phyloP scores from a whole-genome alignment of 2,888 invertebrate genomes.

The Cetonia aurata region DNA sequence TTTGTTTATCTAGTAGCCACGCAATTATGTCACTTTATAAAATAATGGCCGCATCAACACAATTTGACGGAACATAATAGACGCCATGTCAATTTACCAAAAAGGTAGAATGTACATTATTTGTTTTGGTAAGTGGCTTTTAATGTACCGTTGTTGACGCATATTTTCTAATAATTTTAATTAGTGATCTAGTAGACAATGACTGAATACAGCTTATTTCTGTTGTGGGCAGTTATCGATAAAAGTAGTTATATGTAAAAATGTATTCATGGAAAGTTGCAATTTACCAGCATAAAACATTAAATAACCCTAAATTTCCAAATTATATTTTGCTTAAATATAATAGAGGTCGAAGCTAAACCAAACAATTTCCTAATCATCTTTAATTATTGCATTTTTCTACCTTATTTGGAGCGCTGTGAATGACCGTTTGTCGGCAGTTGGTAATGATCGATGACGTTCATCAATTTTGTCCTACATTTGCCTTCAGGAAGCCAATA shows the following conservation, averaged over 20 bases:
- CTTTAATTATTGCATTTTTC: neutral
- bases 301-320: no score
- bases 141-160: neutral
- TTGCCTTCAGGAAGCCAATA: conserved; percentile 23
- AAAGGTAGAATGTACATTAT: neutral
- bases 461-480: conserved; percentile 31
- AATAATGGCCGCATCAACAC: no score
- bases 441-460: conserved; percentile 31
- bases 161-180: conserved; percentile 6
- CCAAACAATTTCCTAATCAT: neutral
- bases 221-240: neutral
- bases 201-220: neutral
- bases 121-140: neutral
- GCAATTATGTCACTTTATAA: no score
- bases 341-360: no score
- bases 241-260: no score
- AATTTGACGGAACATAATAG: no score
- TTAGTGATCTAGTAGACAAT: neutral
- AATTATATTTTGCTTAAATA: no score
- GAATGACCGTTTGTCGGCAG: conserved; percentile 9
- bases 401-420: neutral
- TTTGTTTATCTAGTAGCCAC: no score
- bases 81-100: no score
- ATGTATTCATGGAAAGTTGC: no score
- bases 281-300: no score